A percentile compares a stretch with the other conserved stretches of the same genome.
These are phyloP conservation scores for Morinoia aosen DNA, from an alignment of 2,888 invertebrate species.

Conservation along the genomic window DNA sequence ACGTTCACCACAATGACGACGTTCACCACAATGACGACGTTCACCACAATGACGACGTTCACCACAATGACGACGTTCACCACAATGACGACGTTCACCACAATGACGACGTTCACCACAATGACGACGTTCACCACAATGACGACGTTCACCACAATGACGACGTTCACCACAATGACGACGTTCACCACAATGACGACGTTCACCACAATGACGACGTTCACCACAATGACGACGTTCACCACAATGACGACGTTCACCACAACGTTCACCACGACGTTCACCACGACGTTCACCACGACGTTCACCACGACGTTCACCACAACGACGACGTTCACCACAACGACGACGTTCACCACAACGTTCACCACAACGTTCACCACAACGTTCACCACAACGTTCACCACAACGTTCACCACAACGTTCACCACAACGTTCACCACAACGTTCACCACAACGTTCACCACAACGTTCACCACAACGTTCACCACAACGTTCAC, in stretches of 20 bases:
- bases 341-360: too few species aligned
- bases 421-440: neutral
- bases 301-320: too few species aligned
- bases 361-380: neutral
- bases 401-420: neutral
- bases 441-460: neutral
- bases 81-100: neutral
- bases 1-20: neutral
- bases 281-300: too few species aligned
- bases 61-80: too few species aligned
- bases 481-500: neutral
- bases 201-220: too few species aligned
- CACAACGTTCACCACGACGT: too few species aligned
- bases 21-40: too few species aligned
- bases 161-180: neutral
- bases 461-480: neutral
- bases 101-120: too few species aligned
- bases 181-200: neutral
- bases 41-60: neutral
- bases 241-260: too few species aligned
- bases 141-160: neutral
- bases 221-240: neutral
- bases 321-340: too few species aligned
- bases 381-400: neutral
- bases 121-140: neutral